These are phyloP conservation scores for Meda fulgida DNA, from an alignment of 2,797 vertebrate species.

Conservation along the genomic window DNA sequence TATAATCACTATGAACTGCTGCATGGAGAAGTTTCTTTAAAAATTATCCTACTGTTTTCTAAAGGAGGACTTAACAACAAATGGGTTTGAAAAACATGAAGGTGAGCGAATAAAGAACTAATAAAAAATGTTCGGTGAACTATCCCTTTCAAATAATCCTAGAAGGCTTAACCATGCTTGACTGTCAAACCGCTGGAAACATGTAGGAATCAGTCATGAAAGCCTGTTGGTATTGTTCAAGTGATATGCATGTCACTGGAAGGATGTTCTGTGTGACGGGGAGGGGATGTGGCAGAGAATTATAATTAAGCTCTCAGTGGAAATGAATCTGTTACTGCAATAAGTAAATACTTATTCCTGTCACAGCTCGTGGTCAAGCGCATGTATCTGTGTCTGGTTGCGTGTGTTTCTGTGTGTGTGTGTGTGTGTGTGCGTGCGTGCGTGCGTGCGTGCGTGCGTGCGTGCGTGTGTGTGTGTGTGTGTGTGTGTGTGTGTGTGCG, in stretches of 20 bases:
- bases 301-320: slow-evolving; percentile 33
- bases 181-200: neutral
- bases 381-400: slow-evolving; percentile 15
- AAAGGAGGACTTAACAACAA: neutral
- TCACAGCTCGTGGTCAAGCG: slow-evolving; percentile 17
- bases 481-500: neutral
- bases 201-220: neutral
- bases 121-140: neutral
- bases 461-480: neutral
- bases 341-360: slow-evolving; percentile 45
- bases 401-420: neutral
- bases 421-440: neutral
- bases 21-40: neutral
- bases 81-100: neutral
- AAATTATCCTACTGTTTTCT: neutral
- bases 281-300: slow-evolving; percentile 35
- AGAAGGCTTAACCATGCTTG: neutral
- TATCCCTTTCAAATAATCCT: neutral
- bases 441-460: neutral
- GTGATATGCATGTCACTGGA: neutral
- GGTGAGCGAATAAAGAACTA: neutral
- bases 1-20: neutral
- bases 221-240: neutral
- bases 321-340: slow-evolving; percentile 32
- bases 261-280: neutral